Evolutionary conservation across 2,888 invertebrate genomes (phyloP), one percentile per base, ranked within the genome.

Genomic region (Xylocampa areola): DNA sequence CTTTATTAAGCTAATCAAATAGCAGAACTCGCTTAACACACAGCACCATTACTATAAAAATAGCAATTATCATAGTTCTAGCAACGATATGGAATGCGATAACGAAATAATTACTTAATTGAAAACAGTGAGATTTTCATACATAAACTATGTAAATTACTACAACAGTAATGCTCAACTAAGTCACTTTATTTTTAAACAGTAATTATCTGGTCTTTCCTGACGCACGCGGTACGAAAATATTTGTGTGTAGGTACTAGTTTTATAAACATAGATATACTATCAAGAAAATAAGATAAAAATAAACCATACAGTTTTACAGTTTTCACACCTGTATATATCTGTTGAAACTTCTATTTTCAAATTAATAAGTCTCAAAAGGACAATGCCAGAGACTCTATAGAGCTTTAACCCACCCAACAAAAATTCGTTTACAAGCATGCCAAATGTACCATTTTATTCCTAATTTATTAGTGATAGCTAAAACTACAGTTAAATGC

Each of bases 191-290:
- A 45, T 50, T 67, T 66, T 59, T 40, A 32, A 35, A 47, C 14
- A 41, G 19, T 29, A 51, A 30, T 47, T 68, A 40, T 61, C 40
- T 51, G 6, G 11, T 27, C 33, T 51, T 47, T 64, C 30, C 11
- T 47, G 52, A 61, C 62, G 52, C 25, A 39, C 52, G 25, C 17
- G 8, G 2, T 60, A 41, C 23, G 45, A 37, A 51, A 68, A 68
- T 68, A 61, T 68, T 68, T 48, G 21, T 40, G 27, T 39, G 14
- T 29, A n/a, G n/a, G n/a, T n/a, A n/a, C n/a, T n/a, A n/a, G n/a
- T n/a, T n/a, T n/a, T n/a, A n/a, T n/a, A n/a, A n/a, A n/a, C n/a
- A n/a, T n/a, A n/a, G n/a, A n/a, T n/a, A n/a, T n/a, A n/a, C n/a
- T n/a, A n/a, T n/a, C n/a, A n/a, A n/a, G n/a, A n/a, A n/a, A n/a